These are phyloP conservation scores for Propithecus perrieri DNA, from an alignment of 2,797 vertebrate species.

Conservation along the genomic window DNA sequence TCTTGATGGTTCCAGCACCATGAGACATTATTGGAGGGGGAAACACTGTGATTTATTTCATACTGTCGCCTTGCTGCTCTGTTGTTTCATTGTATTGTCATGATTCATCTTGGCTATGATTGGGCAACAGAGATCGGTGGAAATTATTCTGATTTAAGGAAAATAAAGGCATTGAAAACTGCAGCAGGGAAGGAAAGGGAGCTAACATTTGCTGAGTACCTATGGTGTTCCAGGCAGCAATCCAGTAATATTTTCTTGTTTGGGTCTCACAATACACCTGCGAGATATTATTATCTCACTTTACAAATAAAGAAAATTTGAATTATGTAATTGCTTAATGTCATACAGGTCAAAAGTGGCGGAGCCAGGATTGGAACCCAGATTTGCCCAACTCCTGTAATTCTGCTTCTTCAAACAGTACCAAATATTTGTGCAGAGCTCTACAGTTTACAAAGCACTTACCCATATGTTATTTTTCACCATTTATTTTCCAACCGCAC, in stretches of 20 bases:
- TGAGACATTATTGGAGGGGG: slow-evolving; percentile 1
- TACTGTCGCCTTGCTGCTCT: slow-evolving; percentile 35
- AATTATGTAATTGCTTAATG: background rate
- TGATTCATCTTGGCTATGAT: slow-evolving; percentile 20
- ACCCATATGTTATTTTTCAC: background rate
- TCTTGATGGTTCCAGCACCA: slow-evolving; percentile 4
- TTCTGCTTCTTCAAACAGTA: background rate
- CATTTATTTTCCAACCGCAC: slow-evolving; percentile 21
- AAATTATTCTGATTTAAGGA: slow-evolving; percentile 25
- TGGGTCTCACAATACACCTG: background rate
- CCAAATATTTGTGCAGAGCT: background rate
- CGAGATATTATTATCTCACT: slow-evolving; percentile 9
- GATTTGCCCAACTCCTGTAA: background rate
- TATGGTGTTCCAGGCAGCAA: background rate
- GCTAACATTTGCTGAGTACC: background rate
- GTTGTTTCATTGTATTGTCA: background rate
- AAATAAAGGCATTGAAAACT: slow-evolving; percentile 40
- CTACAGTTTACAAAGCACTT: background rate
- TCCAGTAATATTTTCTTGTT: slow-evolving; percentile 6
- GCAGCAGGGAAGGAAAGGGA: background rate
- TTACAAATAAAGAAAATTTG: slow-evolving; percentile 50
- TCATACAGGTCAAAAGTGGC: background rate
- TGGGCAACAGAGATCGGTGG: background rate
- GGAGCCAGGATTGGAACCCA: background rate
- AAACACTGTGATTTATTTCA: background rate